Evolutionary conservation across 2,113 vertebrate species (phyloP).

Genomic region (Archocentrus centrarchus): DNA sequence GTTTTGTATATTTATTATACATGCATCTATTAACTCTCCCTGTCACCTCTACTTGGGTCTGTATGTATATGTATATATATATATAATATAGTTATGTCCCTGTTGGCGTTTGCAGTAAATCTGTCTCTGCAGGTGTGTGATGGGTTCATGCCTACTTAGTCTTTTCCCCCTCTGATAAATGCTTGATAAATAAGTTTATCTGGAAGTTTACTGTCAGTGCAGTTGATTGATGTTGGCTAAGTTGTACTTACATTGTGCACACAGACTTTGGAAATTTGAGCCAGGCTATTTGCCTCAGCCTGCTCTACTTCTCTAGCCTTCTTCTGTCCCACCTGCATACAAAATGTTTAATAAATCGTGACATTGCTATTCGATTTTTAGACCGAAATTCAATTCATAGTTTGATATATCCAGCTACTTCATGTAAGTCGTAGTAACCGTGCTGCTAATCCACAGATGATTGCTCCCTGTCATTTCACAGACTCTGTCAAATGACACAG

Average conservation of each 20-base stretch:
- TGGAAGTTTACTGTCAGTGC: neutral
- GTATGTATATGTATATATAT: neutral
- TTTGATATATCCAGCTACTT: neutral
- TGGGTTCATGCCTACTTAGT: neutral
- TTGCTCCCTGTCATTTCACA: neutral
- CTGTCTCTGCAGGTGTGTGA: neutral
- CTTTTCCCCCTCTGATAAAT: neutral
- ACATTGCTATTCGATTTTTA: neutral
- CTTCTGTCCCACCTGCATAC: neutral
- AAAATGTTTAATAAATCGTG: neutral
- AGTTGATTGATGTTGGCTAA: neutral
- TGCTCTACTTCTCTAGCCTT: neutral
- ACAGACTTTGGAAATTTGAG: neutral
- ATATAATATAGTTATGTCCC: neutral
- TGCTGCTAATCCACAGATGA: neutral
- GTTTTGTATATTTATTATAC: neutral
- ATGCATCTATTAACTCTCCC: neutral
- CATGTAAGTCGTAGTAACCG: neutral
- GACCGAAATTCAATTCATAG: neutral
- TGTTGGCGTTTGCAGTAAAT: slow-evolving; percentile 3
- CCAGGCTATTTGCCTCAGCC: too few relatives aligned
- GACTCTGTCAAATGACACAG: neutral
- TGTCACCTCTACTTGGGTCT: neutral
- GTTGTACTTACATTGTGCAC: rapidly evolving
- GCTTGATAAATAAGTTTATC: neutral